Evolutionary conservation across 1,140 invertebrate genomes (phyloP), one percentile per base, ranked within the genome.

Genomic region (Magallana gigas): DNA sequence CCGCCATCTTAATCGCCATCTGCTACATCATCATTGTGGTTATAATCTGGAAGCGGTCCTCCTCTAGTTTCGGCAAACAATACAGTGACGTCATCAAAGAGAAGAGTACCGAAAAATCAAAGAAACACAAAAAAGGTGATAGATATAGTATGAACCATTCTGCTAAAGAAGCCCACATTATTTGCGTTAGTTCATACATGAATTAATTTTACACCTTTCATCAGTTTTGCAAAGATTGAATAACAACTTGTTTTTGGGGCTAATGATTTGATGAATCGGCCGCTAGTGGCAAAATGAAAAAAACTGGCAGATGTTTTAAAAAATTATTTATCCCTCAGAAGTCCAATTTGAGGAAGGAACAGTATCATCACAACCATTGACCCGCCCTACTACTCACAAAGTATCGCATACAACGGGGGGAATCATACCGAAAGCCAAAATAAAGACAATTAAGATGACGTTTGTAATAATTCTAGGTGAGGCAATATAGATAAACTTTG

Each of bases 401-500:
- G 36, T 76, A 12, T 18, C 18, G 36, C 23, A 76, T 36, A 23
- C 68, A 18, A 12, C 68, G 9, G 68, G 68, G 5, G 68, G 68
- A 36, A 96, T 99, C 23, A 99, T 99, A 93, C 98, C 98, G 1
- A 96, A 97, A 91, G 98, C 98, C 9, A 99, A 98, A 95, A 98
- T 99, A 89, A 98, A 98, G 95, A 98, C 98, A 16, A 97, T 99
- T 71, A 99, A 99, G 95, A 99, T 99, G 98, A 99, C 98, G 0
- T 97, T 99, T 90, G 98, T 98, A 87, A 99, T 99, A 91, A 98
- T 99, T 88, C 97, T 98, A 92, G 97, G 98, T 98, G 94, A 5
- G 23, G 0, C 23, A 36, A 48, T 48, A 48, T 4, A 48, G 36
- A 48, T 48, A 48, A 48, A 48, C 36, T 48, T 48, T 48, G 36